Base-by-base conservation (phyloP, 2,888 invertebrate species). In the Sinodicranocentrus sp. region DNA sequence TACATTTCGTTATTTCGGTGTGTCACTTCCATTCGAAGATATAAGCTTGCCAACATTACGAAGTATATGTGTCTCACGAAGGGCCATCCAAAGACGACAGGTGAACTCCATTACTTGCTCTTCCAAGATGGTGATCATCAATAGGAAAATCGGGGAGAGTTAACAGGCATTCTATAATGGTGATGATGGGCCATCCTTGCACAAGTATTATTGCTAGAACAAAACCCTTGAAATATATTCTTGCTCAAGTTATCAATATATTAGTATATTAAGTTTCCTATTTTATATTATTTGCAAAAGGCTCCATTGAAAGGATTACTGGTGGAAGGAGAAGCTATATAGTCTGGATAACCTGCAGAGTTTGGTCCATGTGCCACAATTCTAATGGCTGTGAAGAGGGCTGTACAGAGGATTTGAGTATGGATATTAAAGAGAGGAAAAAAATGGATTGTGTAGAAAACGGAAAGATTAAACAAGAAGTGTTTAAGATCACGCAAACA, bases 401-500 rank as follows among this genome's bases (percentile, higher is more conserved):
- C n/a, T n/a, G n/a, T n/a, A n/a, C n/a, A n/a, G n/a, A n/a, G n/a
- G 39, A 39, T 39, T 39, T 39, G 39, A 39, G 39, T 39, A 39
- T 39, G 13, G 39, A n/a, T n/a, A n/a, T 39, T n/a, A 17, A 19
- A 52, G 52, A 52, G 15, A 52, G 19, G 17, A 59, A 25, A 6
- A 15, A 59, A 59, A 25, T 59, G 19, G 25, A 59, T 59, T 10
- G 13, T 39, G 39, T 39, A 5, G 39, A n/a, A n/a, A n/a, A 59
- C 25, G 28, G n/a, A 39, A 65, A 19, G 65, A 65, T 65, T 70
- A 48, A 52, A 43, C 33, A 43, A 54, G 21, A 67, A 65, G 15
- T 67, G 39, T 67, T 67, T 57, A 76, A 26, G 57, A 76, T 76
- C 76, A 67, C 76, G 67, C 76, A 57, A 76, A n/a, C 33, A 44